These are phyloP conservation scores for Philereme vetulata DNA, from an alignment of 2,888 invertebrate species.

Conservation along the genomic window DNA sequence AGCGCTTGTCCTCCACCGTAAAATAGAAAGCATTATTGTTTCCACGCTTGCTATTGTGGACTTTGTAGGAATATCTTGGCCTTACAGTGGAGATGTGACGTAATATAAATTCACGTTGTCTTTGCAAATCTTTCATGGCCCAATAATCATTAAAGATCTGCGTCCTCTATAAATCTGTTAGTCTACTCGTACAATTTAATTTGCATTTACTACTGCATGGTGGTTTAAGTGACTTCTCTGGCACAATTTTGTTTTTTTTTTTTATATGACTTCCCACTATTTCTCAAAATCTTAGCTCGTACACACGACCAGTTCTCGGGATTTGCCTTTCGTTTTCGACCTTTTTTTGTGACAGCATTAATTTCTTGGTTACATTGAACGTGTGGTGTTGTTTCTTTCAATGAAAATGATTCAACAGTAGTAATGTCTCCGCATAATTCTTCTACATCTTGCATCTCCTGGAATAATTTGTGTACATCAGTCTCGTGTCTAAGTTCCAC, in stretches of 20 bases:
- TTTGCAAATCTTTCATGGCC: slow-evolving; percentile 14
- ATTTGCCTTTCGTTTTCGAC: slow-evolving; percentile 1
- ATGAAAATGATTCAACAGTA: too few relatives aligned
- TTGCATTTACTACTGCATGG: slow-evolving; percentile 1
- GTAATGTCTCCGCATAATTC: too few relatives aligned
- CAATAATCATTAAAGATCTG: slow-evolving; percentile 19
- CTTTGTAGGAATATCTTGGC: slow-evolving; percentile 27
- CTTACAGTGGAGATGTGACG: slow-evolving; percentile 14
- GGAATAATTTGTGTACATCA: slow-evolving; percentile 10
- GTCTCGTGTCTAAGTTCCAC: too few relatives aligned
- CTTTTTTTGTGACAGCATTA: slow-evolving; percentile 6
- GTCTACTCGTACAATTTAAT: slow-evolving; percentile 3
- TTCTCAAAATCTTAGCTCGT: not conserved
- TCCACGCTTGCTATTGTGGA: slow-evolving; percentile 27
- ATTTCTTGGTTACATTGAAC: slow-evolving; percentile 18
- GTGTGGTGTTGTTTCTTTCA: too few relatives aligned
- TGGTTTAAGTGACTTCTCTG: not conserved
- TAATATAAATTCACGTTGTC: slow-evolving; percentile 18
- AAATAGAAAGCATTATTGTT: slow-evolving; percentile 34
- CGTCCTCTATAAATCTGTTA: slow-evolving; percentile 5
- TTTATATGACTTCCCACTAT: slow-evolving; percentile 11
- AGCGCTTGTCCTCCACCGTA: slow-evolving; percentile 18
- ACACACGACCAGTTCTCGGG: not conserved
- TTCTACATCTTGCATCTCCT: too few relatives aligned
- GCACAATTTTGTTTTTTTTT: not conserved